phyloP scores from a whole-genome alignment of 92 coral and sea anemone species.

The Bergia puertoricense region DNA sequence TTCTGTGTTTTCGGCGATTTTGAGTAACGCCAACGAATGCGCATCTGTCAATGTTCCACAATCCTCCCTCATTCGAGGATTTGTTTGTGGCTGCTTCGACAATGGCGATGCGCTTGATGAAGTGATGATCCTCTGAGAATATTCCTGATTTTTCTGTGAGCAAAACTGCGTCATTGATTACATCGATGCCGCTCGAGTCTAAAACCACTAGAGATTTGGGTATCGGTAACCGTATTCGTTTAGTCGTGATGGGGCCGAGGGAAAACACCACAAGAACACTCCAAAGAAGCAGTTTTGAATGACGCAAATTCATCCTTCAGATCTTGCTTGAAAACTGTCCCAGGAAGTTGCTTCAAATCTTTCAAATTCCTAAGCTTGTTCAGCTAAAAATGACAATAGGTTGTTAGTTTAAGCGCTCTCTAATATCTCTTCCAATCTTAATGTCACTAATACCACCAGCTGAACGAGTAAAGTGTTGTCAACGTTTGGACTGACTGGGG shows the following conservation, averaged over 20 bases:
- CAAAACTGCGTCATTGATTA: constrained; percentile 66
- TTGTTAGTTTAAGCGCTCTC: constrained; percentile 21
- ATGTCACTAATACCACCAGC: neutral
- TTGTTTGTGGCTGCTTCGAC: constrained; percentile 85
- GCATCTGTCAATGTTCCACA: constrained; percentile 89
- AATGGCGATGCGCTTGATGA: constrained; percentile 91
- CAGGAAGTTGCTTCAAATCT: neutral
- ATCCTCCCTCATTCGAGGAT: constrained; percentile 81
- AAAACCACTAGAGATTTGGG: constrained; percentile 75
- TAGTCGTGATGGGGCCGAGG: constrained; percentile 42
- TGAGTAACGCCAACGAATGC: constrained; percentile 86
- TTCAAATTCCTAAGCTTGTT: constrained; percentile 7
- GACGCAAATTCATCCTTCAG: constrained; percentile 20
- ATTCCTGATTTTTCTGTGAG: constrained; percentile 64
- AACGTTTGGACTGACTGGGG: constrained; percentile 3
- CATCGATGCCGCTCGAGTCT: constrained; percentile 74
- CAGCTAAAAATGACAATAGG: constrained; percentile 31
- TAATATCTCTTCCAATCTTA: neutral
- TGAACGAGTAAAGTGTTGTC: neutral
- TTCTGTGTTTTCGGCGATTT: constrained; percentile 76
- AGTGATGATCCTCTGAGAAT: constrained; percentile 78
- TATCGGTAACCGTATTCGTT: constrained; percentile 71
- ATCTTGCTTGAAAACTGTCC: neutral
- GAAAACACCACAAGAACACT: constrained; percentile 15
- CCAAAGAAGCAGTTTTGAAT: neutral